Percentiles rank a stretch among this genome's conserved stretches.
Evolutionary conservation across 2,888 invertebrate species (phyloP).

Genomic region (Apantesis nais): DNA sequence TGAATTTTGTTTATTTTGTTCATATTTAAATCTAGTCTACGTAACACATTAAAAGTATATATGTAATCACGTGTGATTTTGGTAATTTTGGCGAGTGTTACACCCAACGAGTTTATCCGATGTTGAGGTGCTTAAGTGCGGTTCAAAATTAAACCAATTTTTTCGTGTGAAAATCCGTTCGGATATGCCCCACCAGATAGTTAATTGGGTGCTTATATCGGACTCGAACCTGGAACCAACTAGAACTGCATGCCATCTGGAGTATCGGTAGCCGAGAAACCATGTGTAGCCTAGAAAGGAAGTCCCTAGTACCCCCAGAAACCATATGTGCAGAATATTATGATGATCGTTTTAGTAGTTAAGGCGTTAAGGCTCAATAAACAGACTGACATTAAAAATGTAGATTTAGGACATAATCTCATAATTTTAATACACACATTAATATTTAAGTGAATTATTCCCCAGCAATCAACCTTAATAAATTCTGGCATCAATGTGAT

Average conservation of each 20-base stretch:
- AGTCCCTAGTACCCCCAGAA: neutral
- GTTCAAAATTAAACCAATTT: too few species aligned
- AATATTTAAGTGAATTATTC: neutral
- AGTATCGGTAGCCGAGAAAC: too few species aligned
- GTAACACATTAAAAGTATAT: neutral
- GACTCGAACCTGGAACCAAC: too few species aligned
- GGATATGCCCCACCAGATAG: too few species aligned
- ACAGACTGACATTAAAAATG: neutral
- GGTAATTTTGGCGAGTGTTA: neutral
- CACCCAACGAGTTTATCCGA: too few species aligned
- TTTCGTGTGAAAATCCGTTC: too few species aligned
- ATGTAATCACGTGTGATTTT: neutral
- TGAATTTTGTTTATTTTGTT: neutral
- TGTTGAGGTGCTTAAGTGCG: too few species aligned
- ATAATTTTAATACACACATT: too few species aligned
- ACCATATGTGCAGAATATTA: neutral
- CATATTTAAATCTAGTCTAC: neutral
- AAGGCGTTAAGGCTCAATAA: neutral
- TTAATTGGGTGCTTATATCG: too few species aligned
- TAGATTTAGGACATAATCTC: neutral
- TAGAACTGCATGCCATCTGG: too few species aligned
- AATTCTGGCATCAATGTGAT: neutral
- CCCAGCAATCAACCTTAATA: neutral
- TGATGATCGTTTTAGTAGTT: neutral
- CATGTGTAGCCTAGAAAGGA: too few species aligned